Base-by-base conservation (phyloP, 2,888 invertebrate species). In the Pteria penguin region DNA sequence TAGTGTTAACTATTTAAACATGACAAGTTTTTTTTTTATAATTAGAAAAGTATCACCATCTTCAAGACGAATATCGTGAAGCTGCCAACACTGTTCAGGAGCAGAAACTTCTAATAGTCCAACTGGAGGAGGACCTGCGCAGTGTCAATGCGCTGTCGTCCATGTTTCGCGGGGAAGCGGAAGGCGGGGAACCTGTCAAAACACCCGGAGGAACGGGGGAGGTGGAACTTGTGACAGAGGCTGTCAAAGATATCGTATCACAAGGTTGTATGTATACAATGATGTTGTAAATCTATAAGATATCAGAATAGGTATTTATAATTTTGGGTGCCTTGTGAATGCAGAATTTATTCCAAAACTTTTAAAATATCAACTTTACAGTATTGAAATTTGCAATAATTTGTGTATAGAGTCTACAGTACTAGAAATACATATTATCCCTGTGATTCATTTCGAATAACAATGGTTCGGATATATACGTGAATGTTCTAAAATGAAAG, bases 111-210 rank as follows among this genome's bases (percentile, higher is more conserved):
- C 87, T 93, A 69, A 91, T 93, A 70, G 82, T 78, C 1, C 92
- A 92, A 81, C 88, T 93, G 75, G 93, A 93, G 81, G 90, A 92
- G 54, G 93, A 93, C 78, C 87, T 93, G 52, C 84, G 91, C 61
- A 90, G 88, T 78, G 91, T 93, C 77, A 92, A 92, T 67, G 90
- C 92, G 26, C 82, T 93, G 70, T 92, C 92, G 2, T 87, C 90
- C 58, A 88, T 91, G 88, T 92, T 91, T 86, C 85, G 93, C 32
- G 91, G 91, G 0, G 91, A 91, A 76, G 92, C 91, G 29, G 92
- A 93, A 88, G 79, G 77, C 4, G 77, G 75, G 11, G 82, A 83
- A 70, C 57, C 68, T 3, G 72, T 76, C 29, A 60, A 80, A 67
- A 61, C 75, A 18, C 29, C 70, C 58, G 54, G 61, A 63, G 71